Base-by-base conservation (phyloP, 2,888 invertebrate genomes). In the Nyleta sp. region DNA sequence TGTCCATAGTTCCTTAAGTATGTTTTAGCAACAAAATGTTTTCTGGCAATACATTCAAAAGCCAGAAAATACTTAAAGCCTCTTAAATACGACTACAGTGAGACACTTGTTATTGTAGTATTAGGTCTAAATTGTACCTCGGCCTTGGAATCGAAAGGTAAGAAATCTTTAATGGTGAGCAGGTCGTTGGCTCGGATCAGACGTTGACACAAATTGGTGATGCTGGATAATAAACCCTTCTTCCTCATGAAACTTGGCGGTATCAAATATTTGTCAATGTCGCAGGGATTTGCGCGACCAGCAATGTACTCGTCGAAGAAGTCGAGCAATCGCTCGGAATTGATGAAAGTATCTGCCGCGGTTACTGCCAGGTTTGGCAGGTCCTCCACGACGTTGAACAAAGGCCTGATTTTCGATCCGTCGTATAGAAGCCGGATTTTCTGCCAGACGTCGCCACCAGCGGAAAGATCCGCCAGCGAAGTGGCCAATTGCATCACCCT, bases 371-470 rank as follows among this genome's bases (percentile, higher is more conserved):
- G 79, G 80, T 87, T 88, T 11, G 89, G 89, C 24, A 83, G 60
- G 42, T 89, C 88, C 42, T 89, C 89, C 10, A 85, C 68, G 11
- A 89, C 74, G 11, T 82, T 84, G 13, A 89, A 78, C 4, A 87
- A 6, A 0, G 86, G 78, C 55, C 84, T 84, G 20, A 87, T 60
- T 40, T 80, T 83, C 3, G 88, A 85, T n/a, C 62, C 78, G 20
- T 89, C 87, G 64, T 87, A 85, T 8, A 80, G 78, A 6, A 59
- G 60, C 2, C 86, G 81, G 18, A 87, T 62, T 44, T 87, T 89
- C 24, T 85, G 84, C 89, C 89, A 89, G 28, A 84, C 65, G 24
- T 89, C 89, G 2, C 88, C 88, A 8, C 89, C 89, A 1, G 81
- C 81, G 0, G 81, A 46, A 3, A 89, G 17, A 33, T 89, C 84